These are phyloP conservation scores for Sebastes oblongus DNA, from an alignment of 2,797 vertebrate species.

Conservation along the genomic window DNA sequence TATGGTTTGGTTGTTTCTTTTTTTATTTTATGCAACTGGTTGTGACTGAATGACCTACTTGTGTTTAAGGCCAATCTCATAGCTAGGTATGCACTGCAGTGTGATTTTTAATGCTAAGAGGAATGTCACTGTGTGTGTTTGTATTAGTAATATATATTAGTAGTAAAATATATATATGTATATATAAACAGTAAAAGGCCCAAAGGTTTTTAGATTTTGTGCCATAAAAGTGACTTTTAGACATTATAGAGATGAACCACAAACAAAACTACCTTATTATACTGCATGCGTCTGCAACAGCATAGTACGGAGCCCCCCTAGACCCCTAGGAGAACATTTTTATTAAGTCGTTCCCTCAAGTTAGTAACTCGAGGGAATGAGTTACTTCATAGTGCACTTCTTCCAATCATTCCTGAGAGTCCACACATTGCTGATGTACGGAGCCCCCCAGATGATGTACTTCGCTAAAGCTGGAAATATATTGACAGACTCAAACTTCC, in stretches of 20 bases:
- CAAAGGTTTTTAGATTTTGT: neutral
- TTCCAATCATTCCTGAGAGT: no score
- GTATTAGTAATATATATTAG: neutral
- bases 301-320: no score
- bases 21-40: neutral
- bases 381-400: no score
- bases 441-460: no score
- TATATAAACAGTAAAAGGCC: neutral
- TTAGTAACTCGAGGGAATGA: no score
- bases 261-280: neutral
- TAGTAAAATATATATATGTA: no score
- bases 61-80: neutral
- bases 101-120: neutral
- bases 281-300: neutral
- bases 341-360: no score
- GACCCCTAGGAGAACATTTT: no score
- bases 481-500: no score
- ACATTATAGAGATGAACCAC: neutral
- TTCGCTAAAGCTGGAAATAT: no score
- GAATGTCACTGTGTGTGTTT: neutral
- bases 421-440: no score
- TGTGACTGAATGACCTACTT: conserved; percentile 5
- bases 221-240: neutral
- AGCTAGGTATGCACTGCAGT: neutral
- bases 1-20: neutral